Evolutionary conservation across 2,797 vertebrate species (phyloP).

Genomic region (Bucorvus abyssinicus): DNA sequence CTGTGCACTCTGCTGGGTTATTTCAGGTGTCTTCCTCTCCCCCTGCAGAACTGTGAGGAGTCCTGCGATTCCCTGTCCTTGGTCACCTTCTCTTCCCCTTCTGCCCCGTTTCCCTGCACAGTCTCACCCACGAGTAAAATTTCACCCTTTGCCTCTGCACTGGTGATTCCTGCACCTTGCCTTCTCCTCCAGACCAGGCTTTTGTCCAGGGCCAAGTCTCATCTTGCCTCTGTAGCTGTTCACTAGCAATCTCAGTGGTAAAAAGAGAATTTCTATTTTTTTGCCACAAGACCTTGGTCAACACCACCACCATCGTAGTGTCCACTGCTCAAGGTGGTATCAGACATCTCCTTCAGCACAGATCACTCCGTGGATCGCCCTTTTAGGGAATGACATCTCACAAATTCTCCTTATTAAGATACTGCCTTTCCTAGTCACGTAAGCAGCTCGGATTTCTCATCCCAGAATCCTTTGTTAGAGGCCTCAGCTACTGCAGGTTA

Average conservation of each 20-base stretch:
- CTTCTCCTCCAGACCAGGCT: not conserved
- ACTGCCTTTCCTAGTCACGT: not conserved
- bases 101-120: not conserved
- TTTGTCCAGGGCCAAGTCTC: not conserved
- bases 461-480: not conserved
- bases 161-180: not conserved
- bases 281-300: not conserved
- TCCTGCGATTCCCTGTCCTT: not conserved
- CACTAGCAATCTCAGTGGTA: not conserved
- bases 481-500: not conserved
- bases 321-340: not conserved
- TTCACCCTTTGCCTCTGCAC: not conserved
- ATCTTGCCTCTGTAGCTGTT: not conserved
- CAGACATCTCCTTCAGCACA: not conserved
- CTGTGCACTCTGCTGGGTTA: not conserved
- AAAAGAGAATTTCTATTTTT: not conserved
- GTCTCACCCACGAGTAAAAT: not conserved
- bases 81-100: not conserved
- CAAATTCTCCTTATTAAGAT: not conserved
- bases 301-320: not conserved
- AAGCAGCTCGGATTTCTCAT: not conserved
- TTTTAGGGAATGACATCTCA: not conserved
- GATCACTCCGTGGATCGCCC: not conserved
- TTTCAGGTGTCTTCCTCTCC: not conserved
- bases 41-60: not conserved